phyloP scores from a whole-genome alignment of 2,888 invertebrate genomes.

The Chalcosyrphus nemorum region DNA sequence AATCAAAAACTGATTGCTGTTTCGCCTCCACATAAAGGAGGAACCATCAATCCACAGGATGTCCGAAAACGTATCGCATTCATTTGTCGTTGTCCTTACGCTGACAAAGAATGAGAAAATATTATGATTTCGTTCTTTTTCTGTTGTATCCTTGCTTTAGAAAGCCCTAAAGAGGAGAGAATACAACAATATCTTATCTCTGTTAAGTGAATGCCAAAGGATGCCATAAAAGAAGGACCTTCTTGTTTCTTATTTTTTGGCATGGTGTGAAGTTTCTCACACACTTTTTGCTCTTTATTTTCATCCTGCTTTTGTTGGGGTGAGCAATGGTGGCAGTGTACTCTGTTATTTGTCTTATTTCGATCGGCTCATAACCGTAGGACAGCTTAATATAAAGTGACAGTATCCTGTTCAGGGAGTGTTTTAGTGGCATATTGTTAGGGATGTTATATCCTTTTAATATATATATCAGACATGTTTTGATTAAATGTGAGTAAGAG shows the following conservation, averaged over 20 bases:
- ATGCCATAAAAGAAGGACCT: neutral
- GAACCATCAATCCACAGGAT: constrained; percentile 39
- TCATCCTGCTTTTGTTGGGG: neutral
- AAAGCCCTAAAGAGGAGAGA: neutral
- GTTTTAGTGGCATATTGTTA: constrained; percentile 28
- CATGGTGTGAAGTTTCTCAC: neutral
- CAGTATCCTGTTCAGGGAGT: constrained; percentile 6
- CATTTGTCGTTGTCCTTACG: constrained; percentile 44
- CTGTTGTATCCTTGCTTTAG: constrained; percentile 13
- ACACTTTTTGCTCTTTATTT: neutral
- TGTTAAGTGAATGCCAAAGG: constrained; percentile 20
- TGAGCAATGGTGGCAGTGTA: neutral
- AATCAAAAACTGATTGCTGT: neutral
- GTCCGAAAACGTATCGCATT: constrained; percentile 54
- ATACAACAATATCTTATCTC: constrained; percentile 19
- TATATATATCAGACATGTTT: constrained; percentile 49
- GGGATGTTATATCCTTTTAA: constrained; percentile 46
- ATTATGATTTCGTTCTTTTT: constrained; percentile 32
- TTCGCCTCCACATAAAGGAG: constrained; percentile 1
- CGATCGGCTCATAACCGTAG: constrained; percentile 16
- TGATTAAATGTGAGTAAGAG: constrained; percentile 33
- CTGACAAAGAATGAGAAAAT: constrained; percentile 11
- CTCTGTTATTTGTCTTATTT: constrained; percentile 21
- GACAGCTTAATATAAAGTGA: constrained; percentile 31
- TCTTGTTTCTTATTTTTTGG: neutral